Evolutionary conservation across 2,888 invertebrate species (phyloP), one percentile per base, ranked within the genome.

Genomic region (Antheraea assamensis): DNA sequence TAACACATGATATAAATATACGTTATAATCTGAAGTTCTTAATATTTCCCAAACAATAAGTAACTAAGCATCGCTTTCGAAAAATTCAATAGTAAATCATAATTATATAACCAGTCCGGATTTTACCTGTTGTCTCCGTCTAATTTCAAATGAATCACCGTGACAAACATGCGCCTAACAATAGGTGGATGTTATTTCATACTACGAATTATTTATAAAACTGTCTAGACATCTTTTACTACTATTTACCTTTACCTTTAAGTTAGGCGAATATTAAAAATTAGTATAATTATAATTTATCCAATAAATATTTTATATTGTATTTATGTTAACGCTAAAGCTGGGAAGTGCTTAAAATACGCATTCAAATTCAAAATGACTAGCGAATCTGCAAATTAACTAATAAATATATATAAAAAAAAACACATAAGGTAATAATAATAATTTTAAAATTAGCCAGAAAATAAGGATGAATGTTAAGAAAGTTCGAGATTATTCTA

Each of bases 41-140:
- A 72, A 71, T 73, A 71, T 73, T 68, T 35, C n/a, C 35, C 35
- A 68, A 68, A 35, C 66, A 68, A 35, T 35, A n/a, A 68, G 68
- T 35, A 35, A 35, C 66, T 66, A 66, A 66, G 66, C 30, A 17
- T 30, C 66, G 31, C 71, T 71, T 74, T 74, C 71, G 21, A 71
- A 74, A 72, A 71, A 66, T 74, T 74, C 74, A 74, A 74, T 74
- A 68, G 74, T 31, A 71, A 71, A 42, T 71, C 19, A 70, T 61
- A 73, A 74, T 74, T 74, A 70, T 70, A 70, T 74, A 72, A 74
- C 74, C 35, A 61, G 47, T 49, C 49, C 47, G 64, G 61, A 73
- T 68, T 74, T 61, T 61, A 27, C 27, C 61, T 61, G 24, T 61
- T 68, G 66, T 68, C 66, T 68, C 31, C 30, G 31, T 68, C 66